Conservation (phyloP, 2,797 vertebrate genomes). For the Helarctos malayanus region DNA sequence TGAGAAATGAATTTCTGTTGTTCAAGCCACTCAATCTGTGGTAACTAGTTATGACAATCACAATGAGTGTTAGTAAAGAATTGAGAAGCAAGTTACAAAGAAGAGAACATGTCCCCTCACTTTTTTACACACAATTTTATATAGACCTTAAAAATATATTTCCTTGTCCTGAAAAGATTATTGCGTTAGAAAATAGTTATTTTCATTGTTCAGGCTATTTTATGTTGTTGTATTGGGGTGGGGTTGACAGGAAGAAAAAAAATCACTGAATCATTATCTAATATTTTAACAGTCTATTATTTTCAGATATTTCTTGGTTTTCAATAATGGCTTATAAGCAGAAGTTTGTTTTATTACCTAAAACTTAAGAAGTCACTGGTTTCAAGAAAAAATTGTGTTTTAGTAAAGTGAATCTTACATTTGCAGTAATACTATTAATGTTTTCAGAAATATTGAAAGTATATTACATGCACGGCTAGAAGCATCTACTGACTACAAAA, state of each 20-base stretch:
- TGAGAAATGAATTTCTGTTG: neutral
- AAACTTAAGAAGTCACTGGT: neutral
- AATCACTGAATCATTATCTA: neutral
- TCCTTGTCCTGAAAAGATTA: neutral
- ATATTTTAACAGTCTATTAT: neutral
- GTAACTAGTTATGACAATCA: neutral
- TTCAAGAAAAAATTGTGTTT: neutral
- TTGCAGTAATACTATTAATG: neutral
- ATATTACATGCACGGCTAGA: conserved; percentile 52
- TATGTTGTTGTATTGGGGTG: neutral
- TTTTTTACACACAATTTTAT: neutral
- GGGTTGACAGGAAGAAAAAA: neutral
- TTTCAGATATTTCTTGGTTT: neutral
- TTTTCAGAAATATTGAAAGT: conserved; percentile 36
- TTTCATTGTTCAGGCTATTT: neutral
- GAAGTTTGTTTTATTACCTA: neutral
- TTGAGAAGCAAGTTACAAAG: neutral
- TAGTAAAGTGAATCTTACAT: neutral
- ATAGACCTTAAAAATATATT: neutral
- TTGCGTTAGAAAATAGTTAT: neutral
- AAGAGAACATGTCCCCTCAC: neutral
- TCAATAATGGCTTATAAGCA: neutral
- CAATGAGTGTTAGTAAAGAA: neutral
- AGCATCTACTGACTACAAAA: conserved; percentile 75
- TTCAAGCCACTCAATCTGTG: neutral